These are phyloP conservation scores for Drosophila incognita DNA, from an alignment of 2,888 invertebrate genomes.

Conservation along the genomic window DNA sequence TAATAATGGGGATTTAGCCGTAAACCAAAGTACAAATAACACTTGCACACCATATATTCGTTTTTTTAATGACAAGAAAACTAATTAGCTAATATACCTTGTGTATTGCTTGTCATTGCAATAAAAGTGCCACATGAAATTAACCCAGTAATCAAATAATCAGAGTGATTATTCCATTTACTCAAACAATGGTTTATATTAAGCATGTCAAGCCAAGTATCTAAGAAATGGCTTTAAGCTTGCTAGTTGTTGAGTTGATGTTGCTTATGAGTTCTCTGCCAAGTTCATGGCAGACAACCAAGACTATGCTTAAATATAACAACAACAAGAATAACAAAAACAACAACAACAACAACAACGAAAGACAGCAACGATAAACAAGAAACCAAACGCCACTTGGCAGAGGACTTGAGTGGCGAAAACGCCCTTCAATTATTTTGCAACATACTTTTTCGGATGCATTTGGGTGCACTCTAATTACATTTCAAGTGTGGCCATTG, in stretches of 20 bases:
- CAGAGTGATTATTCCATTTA: not conserved
- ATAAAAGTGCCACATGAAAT: not conserved
- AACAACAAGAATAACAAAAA: not conserved
- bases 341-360: not conserved
- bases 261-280: constrained; percentile 31
- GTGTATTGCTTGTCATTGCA: not conserved
- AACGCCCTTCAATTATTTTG: constrained; percentile 61
- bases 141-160: not conserved
- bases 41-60: not conserved
- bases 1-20: not conserved
- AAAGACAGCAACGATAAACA: not conserved
- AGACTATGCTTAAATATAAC: not conserved
- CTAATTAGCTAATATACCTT: not conserved
- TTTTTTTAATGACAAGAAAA: not conserved
- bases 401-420: constrained; percentile 43
- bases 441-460: constrained; percentile 60
- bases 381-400: constrained; percentile 29
- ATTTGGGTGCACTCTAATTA: constrained; percentile 76
- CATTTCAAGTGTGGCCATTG: constrained; percentile 71
- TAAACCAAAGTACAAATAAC: not conserved
- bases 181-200: not conserved
- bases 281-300: constrained; percentile 49
- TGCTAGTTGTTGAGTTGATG: not conserved
- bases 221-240: constrained; percentile 17
- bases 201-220: not conserved